Evolutionary conservation across 1,140 invertebrate genomes (phyloP).

Genomic region (Temnothorax longispinosus): DNA sequence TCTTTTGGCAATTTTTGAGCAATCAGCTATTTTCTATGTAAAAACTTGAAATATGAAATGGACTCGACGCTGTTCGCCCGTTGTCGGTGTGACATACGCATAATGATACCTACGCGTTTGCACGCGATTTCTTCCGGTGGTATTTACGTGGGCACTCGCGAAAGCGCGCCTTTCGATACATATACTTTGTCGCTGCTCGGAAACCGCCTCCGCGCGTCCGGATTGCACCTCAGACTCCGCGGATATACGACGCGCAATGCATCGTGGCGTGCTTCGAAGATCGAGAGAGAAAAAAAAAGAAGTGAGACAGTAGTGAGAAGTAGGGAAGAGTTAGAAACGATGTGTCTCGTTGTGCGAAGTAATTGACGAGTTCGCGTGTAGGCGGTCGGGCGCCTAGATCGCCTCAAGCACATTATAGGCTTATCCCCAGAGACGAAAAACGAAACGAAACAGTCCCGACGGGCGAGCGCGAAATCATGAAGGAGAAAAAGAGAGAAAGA

Average conservation of each 20-base stretch:
- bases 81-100: background rate
- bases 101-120: background rate
- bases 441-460: conserved; percentile 65
- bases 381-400: conserved; percentile 80
- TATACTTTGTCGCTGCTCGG: conserved; percentile 69
- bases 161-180: conserved; percentile 55
- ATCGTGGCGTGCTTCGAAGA: conserved; percentile 61
- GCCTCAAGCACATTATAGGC: conserved; percentile 75
- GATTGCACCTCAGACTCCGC: conserved; percentile 63
- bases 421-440: conserved; percentile 74
- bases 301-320: conserved; percentile 46
- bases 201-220: conserved; percentile 69
- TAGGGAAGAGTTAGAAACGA: conserved; percentile 72
- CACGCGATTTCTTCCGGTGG: conserved; percentile 1
- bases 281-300: conserved; percentile 15
- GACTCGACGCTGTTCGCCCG: background rate
- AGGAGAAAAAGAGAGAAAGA: conserved; percentile 19
- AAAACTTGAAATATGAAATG: background rate
- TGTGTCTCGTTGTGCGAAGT: conserved; percentile 83
- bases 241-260: conserved; percentile 54
- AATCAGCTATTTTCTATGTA: background rate
- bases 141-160: conserved; percentile 37
- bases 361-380: conserved; percentile 83
- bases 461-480: conserved; percentile 33
- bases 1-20: background rate